Conservation (phyloP, 2,888 invertebrate species). For the Pemphredon lugubris region DNA sequence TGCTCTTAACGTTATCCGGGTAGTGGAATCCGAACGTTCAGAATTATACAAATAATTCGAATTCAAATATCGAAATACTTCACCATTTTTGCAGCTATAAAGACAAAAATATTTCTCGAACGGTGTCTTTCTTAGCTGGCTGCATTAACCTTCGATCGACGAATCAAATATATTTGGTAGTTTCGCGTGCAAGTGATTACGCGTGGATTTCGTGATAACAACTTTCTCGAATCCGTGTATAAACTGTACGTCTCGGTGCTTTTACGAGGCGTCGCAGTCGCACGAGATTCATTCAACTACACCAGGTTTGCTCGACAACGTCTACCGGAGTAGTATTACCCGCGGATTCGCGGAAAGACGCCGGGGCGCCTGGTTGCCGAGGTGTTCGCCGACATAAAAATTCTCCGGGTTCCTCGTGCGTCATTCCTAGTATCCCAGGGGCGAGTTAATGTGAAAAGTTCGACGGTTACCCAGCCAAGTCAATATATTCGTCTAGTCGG, state of each 20-base stretch:
- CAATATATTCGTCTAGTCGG: conserved; percentile 12
- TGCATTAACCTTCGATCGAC: no score
- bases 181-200: conserved; percentile 23
- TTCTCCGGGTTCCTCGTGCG: conserved; percentile 52
- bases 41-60: no score
- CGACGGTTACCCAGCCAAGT: conserved; percentile 14
- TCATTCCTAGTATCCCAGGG: conserved; percentile 48
- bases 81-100: no score
- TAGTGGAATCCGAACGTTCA: no score
- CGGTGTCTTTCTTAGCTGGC: no score
- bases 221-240: background rate
- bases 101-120: no score
- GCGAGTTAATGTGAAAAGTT: conserved; percentile 66
- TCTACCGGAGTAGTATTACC: conserved; percentile 3
- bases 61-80: no score
- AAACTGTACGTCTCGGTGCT: conserved; percentile 24
- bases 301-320: conserved; percentile 17
- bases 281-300: conserved; percentile 45
- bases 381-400: conserved; percentile 58
- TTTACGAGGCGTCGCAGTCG: conserved; percentile 39
- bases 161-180: conserved; percentile 1
- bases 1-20: no score
- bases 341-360: conserved; percentile 22
- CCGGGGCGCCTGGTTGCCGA: conserved; percentile 15
- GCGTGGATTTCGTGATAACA: background rate